Conservation (phyloP, 2,888 invertebrate species). For the Plebejus melissa region DNA sequence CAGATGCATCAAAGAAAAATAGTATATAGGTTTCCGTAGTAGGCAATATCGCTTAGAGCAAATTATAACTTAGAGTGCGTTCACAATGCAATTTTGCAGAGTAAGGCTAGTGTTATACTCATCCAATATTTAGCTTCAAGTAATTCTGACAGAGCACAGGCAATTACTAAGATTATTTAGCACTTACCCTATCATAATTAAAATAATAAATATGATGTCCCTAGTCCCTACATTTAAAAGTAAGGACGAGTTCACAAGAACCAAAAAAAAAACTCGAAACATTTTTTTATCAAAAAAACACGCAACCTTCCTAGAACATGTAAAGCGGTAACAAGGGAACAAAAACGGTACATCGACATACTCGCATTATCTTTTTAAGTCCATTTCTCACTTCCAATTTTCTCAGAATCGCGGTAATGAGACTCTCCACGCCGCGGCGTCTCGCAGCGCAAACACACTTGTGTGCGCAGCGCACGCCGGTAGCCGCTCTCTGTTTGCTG, state of each 20-base stretch:
- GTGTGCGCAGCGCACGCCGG: conserved; percentile 72
- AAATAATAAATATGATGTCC: not conserved
- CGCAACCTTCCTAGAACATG: conserved; percentile 43
- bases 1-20: not conserved
- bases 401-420: conserved; percentile 73
- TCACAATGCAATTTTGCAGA: not conserved
- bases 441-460: conserved; percentile 62
- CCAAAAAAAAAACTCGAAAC: conserved; percentile 7
- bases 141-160: not conserved
- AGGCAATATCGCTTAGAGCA: not conserved
- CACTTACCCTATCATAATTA: not conserved
- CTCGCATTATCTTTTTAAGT: conserved; percentile 67
- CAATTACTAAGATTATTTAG: not conserved
- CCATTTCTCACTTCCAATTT: conserved; percentile 74
- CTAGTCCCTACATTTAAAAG: not conserved
- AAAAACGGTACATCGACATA: conserved; percentile 48
- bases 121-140: not conserved
- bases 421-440: conserved; percentile 67
- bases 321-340: conserved; percentile 44
- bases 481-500: conserved; percentile 76
- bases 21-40: not conserved
- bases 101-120: not conserved
- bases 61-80: not conserved
- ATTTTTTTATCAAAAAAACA: conserved; percentile 31
- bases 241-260: conserved; percentile 12